Evolutionary conservation across 2,113 vertebrate genomes (phyloP).

Genomic region (Agapornis roseicollis): DNA sequence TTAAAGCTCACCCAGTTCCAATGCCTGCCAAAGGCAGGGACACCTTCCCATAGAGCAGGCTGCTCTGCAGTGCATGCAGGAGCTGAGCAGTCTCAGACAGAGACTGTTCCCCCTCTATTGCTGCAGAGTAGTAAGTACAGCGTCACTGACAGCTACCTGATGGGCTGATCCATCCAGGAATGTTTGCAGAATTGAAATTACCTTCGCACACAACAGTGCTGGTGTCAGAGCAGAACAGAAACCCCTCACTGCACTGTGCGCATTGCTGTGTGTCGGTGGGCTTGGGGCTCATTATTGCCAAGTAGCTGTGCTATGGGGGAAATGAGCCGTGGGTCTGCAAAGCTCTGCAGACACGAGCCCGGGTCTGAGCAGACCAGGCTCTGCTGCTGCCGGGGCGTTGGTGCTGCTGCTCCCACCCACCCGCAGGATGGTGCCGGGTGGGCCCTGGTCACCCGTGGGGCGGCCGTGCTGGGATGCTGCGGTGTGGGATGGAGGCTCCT

Average conservation of each 20-base stretch:
- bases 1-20: neutral
- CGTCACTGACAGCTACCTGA: accelerated
- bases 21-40: neutral
- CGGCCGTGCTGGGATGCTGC: neutral
- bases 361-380: neutral
- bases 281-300: neutral
- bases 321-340: neutral
- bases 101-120: neutral
- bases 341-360: neutral
- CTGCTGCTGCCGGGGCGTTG: neutral
- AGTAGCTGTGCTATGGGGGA: neutral
- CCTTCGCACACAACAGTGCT: neutral
- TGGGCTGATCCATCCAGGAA: neutral
- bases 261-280: neutral
- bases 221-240: accelerated
- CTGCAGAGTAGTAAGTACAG: neutral
- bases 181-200: neutral
- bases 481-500: neutral
- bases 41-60: neutral
- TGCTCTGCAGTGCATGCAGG: neutral
- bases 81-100: neutral
- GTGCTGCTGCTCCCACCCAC: neutral
- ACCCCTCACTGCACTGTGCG: accelerated
- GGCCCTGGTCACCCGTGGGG: neutral
- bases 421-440: neutral